Conservation (phyloP, 2,888 invertebrate genomes). For the Dysmachus trigonus region DNA sequence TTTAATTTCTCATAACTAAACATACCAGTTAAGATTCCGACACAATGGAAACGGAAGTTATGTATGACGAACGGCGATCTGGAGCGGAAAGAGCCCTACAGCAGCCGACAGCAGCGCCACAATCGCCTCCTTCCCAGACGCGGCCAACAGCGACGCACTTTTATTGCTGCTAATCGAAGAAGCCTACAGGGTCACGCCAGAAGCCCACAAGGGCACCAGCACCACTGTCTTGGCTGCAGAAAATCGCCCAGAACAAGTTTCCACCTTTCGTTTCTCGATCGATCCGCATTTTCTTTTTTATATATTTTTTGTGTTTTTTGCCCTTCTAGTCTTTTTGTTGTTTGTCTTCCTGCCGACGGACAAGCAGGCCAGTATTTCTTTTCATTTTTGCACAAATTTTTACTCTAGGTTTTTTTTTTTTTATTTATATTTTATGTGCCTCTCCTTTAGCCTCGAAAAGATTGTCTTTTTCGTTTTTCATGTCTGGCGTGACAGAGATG, state of each 20-base stretch:
- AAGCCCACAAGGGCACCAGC: slow-evolving; percentile 22
- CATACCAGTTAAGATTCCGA: not conserved
- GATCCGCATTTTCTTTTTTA: not conserved
- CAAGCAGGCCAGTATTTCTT: not conserved
- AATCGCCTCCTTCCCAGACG: not conserved
- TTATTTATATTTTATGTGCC: too few relatives aligned
- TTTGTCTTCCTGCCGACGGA: not conserved
- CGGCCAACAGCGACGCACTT: not conserved
- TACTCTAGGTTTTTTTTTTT: not conserved
- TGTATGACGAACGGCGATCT: not conserved
- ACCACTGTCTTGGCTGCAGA: not conserved
- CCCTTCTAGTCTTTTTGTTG: not conserved
- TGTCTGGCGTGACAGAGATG: slow-evolving; percentile 5
- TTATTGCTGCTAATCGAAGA: slow-evolving; percentile 18
- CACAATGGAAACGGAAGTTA: not conserved
- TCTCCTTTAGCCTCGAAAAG: not conserved
- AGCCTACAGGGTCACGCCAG: slow-evolving; percentile 36
- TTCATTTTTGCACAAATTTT: not conserved
- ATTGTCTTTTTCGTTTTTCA: not conserved
- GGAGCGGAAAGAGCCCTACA: not conserved
- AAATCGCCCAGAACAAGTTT: slow-evolving; percentile 19
- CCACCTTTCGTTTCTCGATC: slow-evolving; percentile 18
- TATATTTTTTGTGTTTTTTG: not conserved
- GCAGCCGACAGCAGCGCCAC: not conserved
- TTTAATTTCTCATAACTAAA: not conserved